Conservation (phyloP, 2,113 vertebrate species). For the Polypterus bichir region DNA sequence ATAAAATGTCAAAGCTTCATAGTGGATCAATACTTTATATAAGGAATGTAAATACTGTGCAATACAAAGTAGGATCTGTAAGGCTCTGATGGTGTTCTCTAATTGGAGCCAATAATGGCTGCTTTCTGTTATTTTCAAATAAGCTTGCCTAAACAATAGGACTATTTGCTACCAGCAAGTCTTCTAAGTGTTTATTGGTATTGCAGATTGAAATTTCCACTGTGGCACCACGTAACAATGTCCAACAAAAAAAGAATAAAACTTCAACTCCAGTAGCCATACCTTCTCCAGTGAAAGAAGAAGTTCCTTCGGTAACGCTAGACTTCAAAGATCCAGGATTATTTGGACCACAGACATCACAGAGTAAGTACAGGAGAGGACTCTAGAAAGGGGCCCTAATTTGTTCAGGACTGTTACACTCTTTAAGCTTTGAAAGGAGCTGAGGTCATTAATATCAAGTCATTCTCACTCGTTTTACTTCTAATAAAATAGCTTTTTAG, state of each 20-base stretch:
- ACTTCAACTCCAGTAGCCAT: constrained; percentile 3
- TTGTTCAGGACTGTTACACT: background rate
- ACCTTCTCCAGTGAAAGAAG: constrained; percentile 12
- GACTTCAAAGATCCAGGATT: constrained; percentile 27
- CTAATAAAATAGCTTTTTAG: background rate
- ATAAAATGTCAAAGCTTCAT: too few species aligned
- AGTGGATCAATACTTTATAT: background rate
- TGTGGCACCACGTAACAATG: constrained; percentile 28
- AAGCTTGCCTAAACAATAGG: too few species aligned
- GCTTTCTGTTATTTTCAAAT: too few species aligned
- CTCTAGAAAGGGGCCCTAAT: background rate
- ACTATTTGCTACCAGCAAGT: background rate
- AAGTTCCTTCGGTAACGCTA: constrained; percentile 15
- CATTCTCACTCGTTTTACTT: background rate
- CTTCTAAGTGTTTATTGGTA: background rate
- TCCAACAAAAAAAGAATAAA: background rate
- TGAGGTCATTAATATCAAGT: background rate
- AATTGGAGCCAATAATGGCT: too few species aligned
- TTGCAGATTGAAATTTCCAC: constrained; percentile 45
- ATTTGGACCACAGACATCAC: constrained; percentile 28
- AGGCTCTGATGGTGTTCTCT: background rate
- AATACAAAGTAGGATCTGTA: background rate
- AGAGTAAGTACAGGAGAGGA: constrained; percentile 33
- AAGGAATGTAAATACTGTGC: background rate
- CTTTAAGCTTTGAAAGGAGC: background rate